Percentiles rank a stretch among this genome's conserved stretches.
Conservation (phyloP, 2,113 vertebrate genomes). For the Mesembrinibis cayennensis region DNA sequence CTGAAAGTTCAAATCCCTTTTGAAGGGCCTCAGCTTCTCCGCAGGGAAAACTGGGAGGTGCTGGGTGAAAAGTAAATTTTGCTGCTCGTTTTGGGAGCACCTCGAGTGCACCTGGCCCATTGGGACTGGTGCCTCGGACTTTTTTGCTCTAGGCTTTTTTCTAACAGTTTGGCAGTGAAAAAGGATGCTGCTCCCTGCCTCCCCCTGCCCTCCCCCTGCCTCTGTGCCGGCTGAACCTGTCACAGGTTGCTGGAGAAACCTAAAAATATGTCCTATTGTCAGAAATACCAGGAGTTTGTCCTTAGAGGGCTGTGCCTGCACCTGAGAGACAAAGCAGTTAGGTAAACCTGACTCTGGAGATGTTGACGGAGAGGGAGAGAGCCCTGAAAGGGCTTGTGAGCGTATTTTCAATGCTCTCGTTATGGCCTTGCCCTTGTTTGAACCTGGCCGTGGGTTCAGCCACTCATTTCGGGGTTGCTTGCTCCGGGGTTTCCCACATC, state of each 20-base stretch:
- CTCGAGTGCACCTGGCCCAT: fast-evolving
- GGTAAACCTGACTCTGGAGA: neutral
- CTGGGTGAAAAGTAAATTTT: neutral
- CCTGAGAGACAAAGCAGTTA: neutral
- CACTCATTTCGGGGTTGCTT: neutral
- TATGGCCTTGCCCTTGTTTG: too few species aligned
- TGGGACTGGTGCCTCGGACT: fast-evolving
- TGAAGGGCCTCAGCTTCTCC: neutral
- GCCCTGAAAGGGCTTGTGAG: neutral
- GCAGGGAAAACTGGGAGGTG: neutral
- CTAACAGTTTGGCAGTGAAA: neutral
- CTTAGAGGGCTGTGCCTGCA: neutral
- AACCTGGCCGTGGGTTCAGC: neutral
- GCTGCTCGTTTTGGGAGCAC: neutral
- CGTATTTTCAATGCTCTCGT: too few species aligned
- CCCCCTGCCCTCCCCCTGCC: neutral
- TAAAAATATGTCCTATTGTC: neutral
- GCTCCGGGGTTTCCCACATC: neutral
- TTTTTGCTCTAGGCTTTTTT: neutral
- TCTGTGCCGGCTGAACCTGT: neutral
- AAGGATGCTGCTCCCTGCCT: neutral
- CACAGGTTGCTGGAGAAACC: conserved; percentile 6
- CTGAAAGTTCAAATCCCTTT: neutral
- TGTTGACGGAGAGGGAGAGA: neutral
- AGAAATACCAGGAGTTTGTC: neutral